Conservation (phyloP, 2,797 vertebrate species). For the Gallirallus australis region DNA sequence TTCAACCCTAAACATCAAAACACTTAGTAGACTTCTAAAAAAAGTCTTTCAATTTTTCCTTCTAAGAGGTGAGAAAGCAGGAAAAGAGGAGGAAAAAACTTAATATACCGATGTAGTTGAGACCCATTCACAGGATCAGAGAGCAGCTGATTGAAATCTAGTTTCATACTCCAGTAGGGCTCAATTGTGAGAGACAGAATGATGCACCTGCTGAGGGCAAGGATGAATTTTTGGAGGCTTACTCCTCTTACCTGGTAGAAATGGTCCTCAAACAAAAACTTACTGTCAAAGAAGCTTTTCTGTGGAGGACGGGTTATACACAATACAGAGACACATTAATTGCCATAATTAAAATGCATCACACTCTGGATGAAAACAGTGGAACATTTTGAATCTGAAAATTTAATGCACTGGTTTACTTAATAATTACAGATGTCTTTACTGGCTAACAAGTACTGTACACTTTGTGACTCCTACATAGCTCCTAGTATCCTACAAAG, state of each 20-base stretch:
- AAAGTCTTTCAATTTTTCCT: constrained; percentile 3
- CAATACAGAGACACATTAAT: not conserved
- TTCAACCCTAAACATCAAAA: not conserved
- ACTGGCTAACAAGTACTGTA: not conserved
- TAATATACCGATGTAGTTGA: not conserved
- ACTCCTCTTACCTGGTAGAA: not conserved
- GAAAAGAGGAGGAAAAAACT: not conserved
- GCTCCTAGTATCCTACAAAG: not conserved
- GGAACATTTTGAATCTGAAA: not conserved
- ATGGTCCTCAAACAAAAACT: not conserved
- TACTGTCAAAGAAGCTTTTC: not conserved
- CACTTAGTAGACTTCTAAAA: not conserved
- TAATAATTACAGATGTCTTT: not conserved
- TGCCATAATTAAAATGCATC: not conserved
- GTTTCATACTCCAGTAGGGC: not conserved
- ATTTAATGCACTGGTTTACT: not conserved
- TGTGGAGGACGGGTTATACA: not conserved
- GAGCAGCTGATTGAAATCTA: constrained; percentile 15
- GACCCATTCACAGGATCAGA: not conserved
- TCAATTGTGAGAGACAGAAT: constrained; percentile 37
- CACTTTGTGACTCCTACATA: not conserved
- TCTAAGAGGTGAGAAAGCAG: constrained; percentile 16
- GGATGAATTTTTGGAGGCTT: not conserved
- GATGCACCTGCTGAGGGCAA: not conserved
- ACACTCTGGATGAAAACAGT: not conserved